These are phyloP conservation scores for Gari tellinella DNA, from an alignment of 2,888 invertebrate genomes.

Conservation along the genomic window DNA sequence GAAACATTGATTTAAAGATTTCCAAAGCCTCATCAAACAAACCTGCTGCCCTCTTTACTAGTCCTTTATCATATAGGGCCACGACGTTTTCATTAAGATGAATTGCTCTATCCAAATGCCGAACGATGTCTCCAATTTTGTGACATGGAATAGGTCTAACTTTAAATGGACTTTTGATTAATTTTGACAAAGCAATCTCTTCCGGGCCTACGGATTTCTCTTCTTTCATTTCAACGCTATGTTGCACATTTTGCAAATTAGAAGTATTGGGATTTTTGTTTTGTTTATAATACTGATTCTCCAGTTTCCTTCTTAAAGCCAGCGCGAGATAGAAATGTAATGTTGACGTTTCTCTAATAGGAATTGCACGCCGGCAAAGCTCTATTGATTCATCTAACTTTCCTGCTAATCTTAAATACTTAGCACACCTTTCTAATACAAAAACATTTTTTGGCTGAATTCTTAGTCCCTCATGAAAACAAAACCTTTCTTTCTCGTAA, in stretches of 20 bases:
- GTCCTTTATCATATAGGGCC: conserved; percentile 39
- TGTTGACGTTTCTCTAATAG: conserved; percentile 20
- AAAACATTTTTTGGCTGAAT: conserved; percentile 16
- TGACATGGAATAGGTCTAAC: conserved; percentile 2
- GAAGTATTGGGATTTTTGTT: no score
- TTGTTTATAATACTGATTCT: not conserved
- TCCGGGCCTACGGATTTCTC: no score
- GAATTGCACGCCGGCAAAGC: conserved; percentile 17
- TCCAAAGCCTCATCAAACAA: conserved; percentile 14
- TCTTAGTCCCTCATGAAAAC: conserved; percentile 12
- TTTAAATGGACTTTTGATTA: conserved; percentile 37
- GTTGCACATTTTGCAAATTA: no score
- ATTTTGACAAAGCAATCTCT: not conserved
- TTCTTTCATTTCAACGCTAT: no score
- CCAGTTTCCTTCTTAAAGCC: conserved; percentile 29
- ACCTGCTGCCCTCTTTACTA: conserved; percentile 14
- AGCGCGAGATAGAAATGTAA: conserved; percentile 30
- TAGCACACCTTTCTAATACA: conserved; percentile 34
- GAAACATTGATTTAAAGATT: conserved; percentile 22
- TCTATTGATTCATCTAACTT: conserved; percentile 13
- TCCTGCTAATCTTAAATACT: conserved; percentile 22
- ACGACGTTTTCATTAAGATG: conserved; percentile 17
- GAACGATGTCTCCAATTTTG: conserved; percentile 2
- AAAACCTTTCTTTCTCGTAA: conserved; percentile 5
- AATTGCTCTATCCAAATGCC: conserved; percentile 22